Base-by-base conservation (phyloP, 2,888 invertebrate genomes). In the Cosmorhoe ocellata region DNA sequence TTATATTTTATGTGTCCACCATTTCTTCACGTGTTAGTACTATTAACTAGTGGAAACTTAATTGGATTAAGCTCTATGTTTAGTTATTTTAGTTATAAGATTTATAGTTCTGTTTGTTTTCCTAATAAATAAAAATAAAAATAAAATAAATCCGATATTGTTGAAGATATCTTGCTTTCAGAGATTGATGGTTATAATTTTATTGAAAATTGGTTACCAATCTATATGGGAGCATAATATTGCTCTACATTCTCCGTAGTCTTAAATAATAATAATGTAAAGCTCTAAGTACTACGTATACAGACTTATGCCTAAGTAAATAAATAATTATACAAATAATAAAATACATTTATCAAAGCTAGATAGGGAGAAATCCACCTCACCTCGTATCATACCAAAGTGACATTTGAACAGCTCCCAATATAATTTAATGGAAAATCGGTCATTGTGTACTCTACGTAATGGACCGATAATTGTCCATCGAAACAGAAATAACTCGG, bases 391-490 rank as follows among this genome's bases (percentile, higher is more conserved):
- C 65, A 67, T 65, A 63, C 67, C 60, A 62, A 65, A 67, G 66
- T 69, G 74, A 74, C 73, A 77, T 74, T 76, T 75, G 75, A 79
- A 79, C 78, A 64, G 73, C 51, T 59, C 48, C n/a, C 54, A 59
- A 58, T 62, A 81, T 84, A 84, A 81, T 81, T 81, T 81, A 86
- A 86, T 84, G 80, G 78, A 76, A 74, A 76, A 64, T 69, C 69
- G 64, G 64, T 68, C 73, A 74, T 78, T 85, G 83, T 86, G 76
- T 84, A 76, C 80, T 82, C 76, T 69, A 64, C 73, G 79, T 89
- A 88, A 89, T 89, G 87, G 88, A 82, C 79, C 78, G 85, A 87
- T 88, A 88, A 90, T 87, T 83, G 88, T 82, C 82, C 84, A 80
- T 67, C 86, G 88, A 84, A 83, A 87, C 71, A 88, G 82, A 88